Evolutionary conservation across 2,888 invertebrate genomes (phyloP).

Genomic region (Microctonus brassicae): DNA sequence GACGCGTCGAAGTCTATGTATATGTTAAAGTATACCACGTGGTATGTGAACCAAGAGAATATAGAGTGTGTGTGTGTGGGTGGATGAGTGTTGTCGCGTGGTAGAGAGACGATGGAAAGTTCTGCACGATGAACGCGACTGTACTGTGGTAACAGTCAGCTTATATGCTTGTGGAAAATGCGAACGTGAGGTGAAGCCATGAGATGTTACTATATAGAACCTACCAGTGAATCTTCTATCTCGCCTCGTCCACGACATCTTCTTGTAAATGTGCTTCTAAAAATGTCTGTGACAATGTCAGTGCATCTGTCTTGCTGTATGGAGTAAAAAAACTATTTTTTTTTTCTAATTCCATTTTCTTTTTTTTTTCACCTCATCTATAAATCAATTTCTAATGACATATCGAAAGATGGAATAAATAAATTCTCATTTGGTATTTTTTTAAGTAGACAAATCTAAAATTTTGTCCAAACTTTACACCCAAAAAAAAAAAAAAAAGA

Average conservation of each 20-base stretch:
- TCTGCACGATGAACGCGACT: slow-evolving; percentile 48
- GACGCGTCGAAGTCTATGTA: slow-evolving; percentile 20
- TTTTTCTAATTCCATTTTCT: not conserved
- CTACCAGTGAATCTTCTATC: slow-evolving; percentile 42
- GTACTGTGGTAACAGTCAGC: slow-evolving; percentile 46
- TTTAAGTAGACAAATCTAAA: too few relatives aligned
- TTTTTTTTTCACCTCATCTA: not conserved
- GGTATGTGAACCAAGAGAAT: slow-evolving; percentile 44
- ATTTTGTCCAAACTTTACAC: too few relatives aligned
- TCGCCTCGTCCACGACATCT: slow-evolving; percentile 15
- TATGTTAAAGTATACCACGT: slow-evolving; percentile 32
- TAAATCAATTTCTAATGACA: not conserved
- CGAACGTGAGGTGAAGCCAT: slow-evolving; percentile 50
- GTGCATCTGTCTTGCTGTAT: slow-evolving; percentile 21
- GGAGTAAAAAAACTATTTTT: not conserved
- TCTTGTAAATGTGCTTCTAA: slow-evolving; percentile 16
- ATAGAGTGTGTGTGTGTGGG: slow-evolving; percentile 30
- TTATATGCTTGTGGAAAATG: slow-evolving; percentile 45
- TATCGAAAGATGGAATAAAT: too few relatives aligned
- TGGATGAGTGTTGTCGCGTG: not conserved
- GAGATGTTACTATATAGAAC: slow-evolving; percentile 38
- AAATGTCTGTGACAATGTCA: slow-evolving; percentile 26
- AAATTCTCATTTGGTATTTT: too few relatives aligned
- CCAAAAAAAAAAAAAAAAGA: too few relatives aligned
- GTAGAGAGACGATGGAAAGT: slow-evolving; percentile 41